Base-by-base conservation (phyloP, 2,888 invertebrate genomes). In the Caenorhabditis sp. region DNA sequence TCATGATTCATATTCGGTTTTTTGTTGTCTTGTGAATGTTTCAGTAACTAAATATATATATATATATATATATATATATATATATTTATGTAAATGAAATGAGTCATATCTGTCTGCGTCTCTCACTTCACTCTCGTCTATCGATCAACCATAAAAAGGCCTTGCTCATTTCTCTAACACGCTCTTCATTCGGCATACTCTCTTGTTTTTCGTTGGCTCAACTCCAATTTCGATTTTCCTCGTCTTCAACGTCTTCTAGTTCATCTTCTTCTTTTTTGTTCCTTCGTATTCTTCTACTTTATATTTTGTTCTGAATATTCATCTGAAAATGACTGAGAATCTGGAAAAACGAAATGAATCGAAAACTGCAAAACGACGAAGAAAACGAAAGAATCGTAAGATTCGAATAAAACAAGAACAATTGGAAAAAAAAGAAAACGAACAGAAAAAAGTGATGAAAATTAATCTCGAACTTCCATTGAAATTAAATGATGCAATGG, bases 101-200 rank as follows among this genome's bases (percentile, higher is more conserved):
- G 31, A 31, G 31, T 31, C 31, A 31, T 31, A 31, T 4, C 14
- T 24, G 1, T 21, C 58, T 27, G 58, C 27, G 24, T 27, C 23
- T 36, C 19, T 23, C 26, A 17, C n/a, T n/a, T n/a, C n/a, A n/a
- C n/a, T n/a, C n/a, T n/a, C n/a, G n/a, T 58, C 43, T 43, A 43
- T 43, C 17, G 43, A 43, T 43, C 17, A 10, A 43, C 43, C 43
- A 43, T 12, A 43, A 10, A 43, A 31, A 31, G 51, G 54, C 17
- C n/a, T 51, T 27, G 31, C 24, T 58, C 53, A 53, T 37, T 17
- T 59, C 66, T 51, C 54, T n/a, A 21, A 37, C 36, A 53, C 53
- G 60, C 53, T 51, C 53, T 58, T 53, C 17, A 55, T 27, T 59
- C 57, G 36, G 43, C 21, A n/a, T 37, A 21, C 36, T 23, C 50